These are phyloP conservation scores for Rostratula benghalensis DNA, from an alignment of 2,113 vertebrate genomes.

Conservation along the genomic window DNA sequence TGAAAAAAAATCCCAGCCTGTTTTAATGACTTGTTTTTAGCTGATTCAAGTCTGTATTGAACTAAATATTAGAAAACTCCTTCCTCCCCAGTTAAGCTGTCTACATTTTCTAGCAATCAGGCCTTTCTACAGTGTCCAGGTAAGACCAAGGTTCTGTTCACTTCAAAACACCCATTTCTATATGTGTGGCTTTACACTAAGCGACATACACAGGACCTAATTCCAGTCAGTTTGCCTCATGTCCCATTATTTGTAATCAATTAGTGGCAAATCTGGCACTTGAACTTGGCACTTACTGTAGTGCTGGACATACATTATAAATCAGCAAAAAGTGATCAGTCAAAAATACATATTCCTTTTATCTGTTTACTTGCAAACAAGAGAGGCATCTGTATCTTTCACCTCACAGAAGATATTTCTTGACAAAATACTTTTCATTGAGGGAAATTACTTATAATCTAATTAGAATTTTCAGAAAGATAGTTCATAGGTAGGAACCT, in stretches of 20 bases:
- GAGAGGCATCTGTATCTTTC: neutral
- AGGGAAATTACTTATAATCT: neutral
- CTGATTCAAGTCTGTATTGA: neutral
- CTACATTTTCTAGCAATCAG: neutral
- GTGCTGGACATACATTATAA: neutral
- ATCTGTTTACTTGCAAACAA: neutral
- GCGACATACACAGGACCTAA: neutral
- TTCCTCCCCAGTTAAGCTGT: neutral
- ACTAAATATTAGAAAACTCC: neutral
- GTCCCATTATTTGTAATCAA: neutral
- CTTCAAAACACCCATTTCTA: neutral
- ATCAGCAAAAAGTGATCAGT: neutral
- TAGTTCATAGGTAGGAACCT: neutral
- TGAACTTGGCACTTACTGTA: neutral
- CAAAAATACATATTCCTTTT: neutral
- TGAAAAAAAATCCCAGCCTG: neutral
- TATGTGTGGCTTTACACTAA: neutral
- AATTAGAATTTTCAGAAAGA: neutral
- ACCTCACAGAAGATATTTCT: neutral
- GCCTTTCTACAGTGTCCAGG: neutral
- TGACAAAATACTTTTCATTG: neutral
- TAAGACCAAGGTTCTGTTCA: neutral
- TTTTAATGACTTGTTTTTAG: neutral
- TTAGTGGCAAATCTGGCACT: neutral
- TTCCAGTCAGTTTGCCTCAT: neutral